Base-by-base conservation (phyloP, 2,888 invertebrate species). In the Heliconius hortense region DNA sequence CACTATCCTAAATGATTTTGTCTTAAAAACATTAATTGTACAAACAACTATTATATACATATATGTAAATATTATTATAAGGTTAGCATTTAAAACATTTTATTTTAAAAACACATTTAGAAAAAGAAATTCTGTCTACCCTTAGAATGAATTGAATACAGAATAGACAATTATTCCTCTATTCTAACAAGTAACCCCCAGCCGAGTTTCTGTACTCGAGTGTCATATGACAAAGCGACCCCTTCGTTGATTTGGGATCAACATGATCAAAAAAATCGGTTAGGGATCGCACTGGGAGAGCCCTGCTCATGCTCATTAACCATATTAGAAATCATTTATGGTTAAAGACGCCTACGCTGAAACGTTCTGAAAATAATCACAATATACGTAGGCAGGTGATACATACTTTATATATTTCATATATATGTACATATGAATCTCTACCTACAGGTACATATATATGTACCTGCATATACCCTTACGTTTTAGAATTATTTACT, bases 171-270 rank as follows among this genome's bases (percentile, higher is more conserved):
- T 71, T 88, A 90, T 88, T 87, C 83, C 84, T 84, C 83, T 86
- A 88, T 89, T 88, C 87, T 89, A 90, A 89, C 89, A 88, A 90
- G 87, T 86, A 89, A 87, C 91, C 89, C 88, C 84, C 87, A 87
- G 89, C 84, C 78, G 85, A 88, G 88, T 85, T 85, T 86, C 85
- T 85, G 84, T 85, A 87, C 88, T 91, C 93, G 91, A 93, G 93
- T 93, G 93, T 93, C 92, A 89, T 87, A 90, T 92, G 89, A 93
- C 91, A 92, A 90, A 89, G 88, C 89, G 88, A 91, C 91, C 92
- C 92, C 89, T 89, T 87, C 83, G 85, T 84, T 86, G 85, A 85
- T 86, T 88, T 86, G 86, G 88, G 89, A 89, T 89, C 89, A 88
- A 88, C 86, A 87, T 86, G 87, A 89, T 91, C 85, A 89, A 92